phyloP scores from a whole-genome alignment of 2,797 vertebrate species.

The Aplochiton taeniatus region DNA sequence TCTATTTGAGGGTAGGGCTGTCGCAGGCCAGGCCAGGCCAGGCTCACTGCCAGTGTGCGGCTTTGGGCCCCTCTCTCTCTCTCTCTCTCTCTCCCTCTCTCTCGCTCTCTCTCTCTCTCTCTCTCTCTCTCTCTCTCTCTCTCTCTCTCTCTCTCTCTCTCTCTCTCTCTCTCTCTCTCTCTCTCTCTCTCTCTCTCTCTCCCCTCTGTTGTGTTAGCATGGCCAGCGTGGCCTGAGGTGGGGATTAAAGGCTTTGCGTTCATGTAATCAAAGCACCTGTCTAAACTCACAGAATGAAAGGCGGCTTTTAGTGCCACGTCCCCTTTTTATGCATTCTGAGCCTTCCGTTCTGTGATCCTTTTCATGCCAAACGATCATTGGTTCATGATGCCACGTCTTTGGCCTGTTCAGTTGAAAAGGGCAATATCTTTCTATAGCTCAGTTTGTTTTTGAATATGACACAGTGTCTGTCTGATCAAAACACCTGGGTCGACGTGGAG shows the following conservation, averaged over 20 bases:
- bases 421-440: no score
- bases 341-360: no score
- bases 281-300: constrained; percentile 30
- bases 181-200: no score
- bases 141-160: background rate
- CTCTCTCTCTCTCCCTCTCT: no score
- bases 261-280: constrained; percentile 59
- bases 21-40: background rate
- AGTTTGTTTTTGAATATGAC: background rate
- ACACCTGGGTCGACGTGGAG: constrained; percentile 1
- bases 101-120: no score
- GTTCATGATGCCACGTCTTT: no score
- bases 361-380: no score
- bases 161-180: background rate
- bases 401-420: no score
- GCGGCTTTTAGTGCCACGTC: constrained; percentile 2
- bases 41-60: constrained; percentile 13
- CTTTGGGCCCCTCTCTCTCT: constrained; percentile 2
- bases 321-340: background rate
- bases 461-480: constrained; percentile 11
- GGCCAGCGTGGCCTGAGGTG: constrained; percentile 21
- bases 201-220: constrained; percentile 14
- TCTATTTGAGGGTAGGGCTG: background rate
- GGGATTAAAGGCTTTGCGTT: constrained; percentile 64
- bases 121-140: no score